Evolutionary conservation across 2,797 vertebrate genomes (phyloP).

Genomic region (Eutrigla gurnardus): DNA sequence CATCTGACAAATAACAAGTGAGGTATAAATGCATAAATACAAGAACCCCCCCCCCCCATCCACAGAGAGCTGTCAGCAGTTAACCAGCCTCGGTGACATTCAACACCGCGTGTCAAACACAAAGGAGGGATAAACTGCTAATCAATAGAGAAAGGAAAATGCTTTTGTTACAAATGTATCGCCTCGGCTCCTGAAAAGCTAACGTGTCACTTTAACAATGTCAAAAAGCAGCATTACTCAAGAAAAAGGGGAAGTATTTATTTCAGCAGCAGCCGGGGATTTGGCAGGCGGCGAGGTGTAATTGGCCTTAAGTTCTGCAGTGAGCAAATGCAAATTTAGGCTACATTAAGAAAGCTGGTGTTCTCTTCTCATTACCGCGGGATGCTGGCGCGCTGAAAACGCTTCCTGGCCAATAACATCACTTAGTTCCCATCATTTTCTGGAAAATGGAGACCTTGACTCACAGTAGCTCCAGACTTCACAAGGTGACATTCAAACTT

Average conservation of each 20-base stretch:
- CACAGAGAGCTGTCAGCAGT: slow-evolving; percentile 20
- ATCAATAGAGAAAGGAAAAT: slow-evolving; percentile 38
- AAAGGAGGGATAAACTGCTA: slow-evolving; percentile 36
- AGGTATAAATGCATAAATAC: background rate
- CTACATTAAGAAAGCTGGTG: slow-evolving; percentile 34
- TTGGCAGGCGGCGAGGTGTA: slow-evolving; percentile 44
- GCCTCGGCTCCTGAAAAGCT: slow-evolving; percentile 21
- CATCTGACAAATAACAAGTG: background rate
- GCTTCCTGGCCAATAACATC: slow-evolving; percentile 44
- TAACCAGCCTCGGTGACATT: slow-evolving; percentile 17
- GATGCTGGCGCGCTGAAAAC: slow-evolving; percentile 24
- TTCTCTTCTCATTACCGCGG: slow-evolving; percentile 47
- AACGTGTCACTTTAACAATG: slow-evolving; percentile 14
- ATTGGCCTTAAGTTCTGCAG: slow-evolving; percentile 54
- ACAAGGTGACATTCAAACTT: slow-evolving; percentile 35
- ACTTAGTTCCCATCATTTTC: slow-evolving; percentile 38
- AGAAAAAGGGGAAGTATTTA: slow-evolving; percentile 20
- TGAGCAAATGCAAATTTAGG: slow-evolving; percentile 53
- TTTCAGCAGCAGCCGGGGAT: slow-evolving; percentile 22
- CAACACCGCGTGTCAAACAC: slow-evolving; percentile 21
- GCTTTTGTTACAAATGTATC: slow-evolving; percentile 21
- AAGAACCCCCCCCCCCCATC: background rate
- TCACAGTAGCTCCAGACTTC: slow-evolving; percentile 16
- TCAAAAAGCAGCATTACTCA: slow-evolving; percentile 41
- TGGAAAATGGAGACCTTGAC: slow-evolving; percentile 29